Percentiles rank a stretch among this genome's conserved stretches.
Conservation (phyloP, 2,888 invertebrate species). For the Catocala nupta region DNA sequence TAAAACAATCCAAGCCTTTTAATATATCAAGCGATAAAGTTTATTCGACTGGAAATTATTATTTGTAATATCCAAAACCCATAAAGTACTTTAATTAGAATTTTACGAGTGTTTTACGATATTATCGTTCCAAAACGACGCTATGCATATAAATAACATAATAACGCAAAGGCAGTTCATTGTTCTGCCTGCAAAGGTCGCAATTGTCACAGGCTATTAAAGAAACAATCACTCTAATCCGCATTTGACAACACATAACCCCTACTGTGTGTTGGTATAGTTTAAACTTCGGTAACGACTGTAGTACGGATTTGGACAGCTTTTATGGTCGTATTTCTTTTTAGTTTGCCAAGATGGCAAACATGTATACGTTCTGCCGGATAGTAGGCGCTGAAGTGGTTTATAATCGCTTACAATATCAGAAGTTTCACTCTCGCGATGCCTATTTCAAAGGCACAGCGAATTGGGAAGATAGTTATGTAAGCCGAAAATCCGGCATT, state of each 20-base stretch:
- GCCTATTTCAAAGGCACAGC: no score
- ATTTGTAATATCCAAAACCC: slow-evolving; percentile 2
- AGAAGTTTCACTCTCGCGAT: no score
- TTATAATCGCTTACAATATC: no score
- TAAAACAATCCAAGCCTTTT: no score
- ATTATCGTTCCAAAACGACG: slow-evolving; percentile 16
- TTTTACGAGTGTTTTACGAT: slow-evolving; percentile 31
- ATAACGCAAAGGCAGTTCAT: slow-evolving; percentile 37
- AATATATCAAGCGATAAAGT: slow-evolving; percentile 7
- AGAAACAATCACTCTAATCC: slow-evolving; percentile 50
- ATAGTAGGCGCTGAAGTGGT: no score
- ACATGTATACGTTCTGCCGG: no score
- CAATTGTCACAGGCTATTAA: slow-evolving; percentile 46
- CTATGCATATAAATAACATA: slow-evolving; percentile 27
- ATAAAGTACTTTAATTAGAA: slow-evolving; percentile 21
- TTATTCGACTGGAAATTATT: slow-evolving; percentile 1
- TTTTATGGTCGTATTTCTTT: no score
- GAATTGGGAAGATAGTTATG: no score
- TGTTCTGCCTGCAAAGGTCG: slow-evolving; percentile 40
- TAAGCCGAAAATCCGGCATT: no score
- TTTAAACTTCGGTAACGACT: background rate
- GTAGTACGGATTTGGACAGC: background rate
- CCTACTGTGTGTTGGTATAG: background rate
- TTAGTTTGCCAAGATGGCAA: no score
- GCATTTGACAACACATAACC: slow-evolving; percentile 37